These are phyloP conservation scores for Pomacea canaliculata DNA, from an alignment of 2,888 invertebrate genomes.

Conservation along the genomic window DNA sequence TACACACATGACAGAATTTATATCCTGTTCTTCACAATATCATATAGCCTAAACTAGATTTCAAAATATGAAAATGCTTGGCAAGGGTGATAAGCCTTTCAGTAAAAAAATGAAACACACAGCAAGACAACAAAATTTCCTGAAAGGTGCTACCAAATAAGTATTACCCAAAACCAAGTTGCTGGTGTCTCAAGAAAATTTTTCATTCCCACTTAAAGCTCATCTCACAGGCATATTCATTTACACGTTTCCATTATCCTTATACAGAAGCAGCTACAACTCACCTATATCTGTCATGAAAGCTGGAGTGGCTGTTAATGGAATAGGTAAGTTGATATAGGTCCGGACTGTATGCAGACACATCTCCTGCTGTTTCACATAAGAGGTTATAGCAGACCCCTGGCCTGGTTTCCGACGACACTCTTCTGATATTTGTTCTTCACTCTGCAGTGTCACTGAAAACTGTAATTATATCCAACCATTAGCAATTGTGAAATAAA, in stretches of 20 bases:
- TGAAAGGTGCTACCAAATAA: too few species aligned
- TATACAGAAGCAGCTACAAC: slow-evolving; percentile 2
- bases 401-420: slow-evolving; percentile 71
- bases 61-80: too few species aligned
- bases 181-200: too few species aligned
- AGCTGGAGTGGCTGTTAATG: slow-evolving; percentile 94
- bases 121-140: too few species aligned
- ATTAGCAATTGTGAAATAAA: too few species aligned
- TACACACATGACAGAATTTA: background rate
- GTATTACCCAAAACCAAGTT: too few species aligned
- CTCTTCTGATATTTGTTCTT: slow-evolving; percentile 78
- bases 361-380: slow-evolving; percentile 92
- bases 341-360: slow-evolving; percentile 87
- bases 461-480: slow-evolving; percentile 69
- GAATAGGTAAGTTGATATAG: slow-evolving; percentile 92
- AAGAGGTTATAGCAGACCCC: slow-evolving; percentile 76
- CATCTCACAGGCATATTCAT: too few species aligned
- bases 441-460: slow-evolving; percentile 95
- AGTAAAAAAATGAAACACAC: too few species aligned
- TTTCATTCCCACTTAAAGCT: too few species aligned
- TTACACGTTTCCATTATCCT: too few species aligned
- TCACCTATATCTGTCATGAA: slow-evolving; percentile 90
- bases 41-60: too few species aligned
- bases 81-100: too few species aligned
- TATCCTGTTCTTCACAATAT: background rate